These are phyloP conservation scores for Neoarius graeffei DNA, from an alignment of 2,113 vertebrate genomes.

Conservation along the genomic window DNA sequence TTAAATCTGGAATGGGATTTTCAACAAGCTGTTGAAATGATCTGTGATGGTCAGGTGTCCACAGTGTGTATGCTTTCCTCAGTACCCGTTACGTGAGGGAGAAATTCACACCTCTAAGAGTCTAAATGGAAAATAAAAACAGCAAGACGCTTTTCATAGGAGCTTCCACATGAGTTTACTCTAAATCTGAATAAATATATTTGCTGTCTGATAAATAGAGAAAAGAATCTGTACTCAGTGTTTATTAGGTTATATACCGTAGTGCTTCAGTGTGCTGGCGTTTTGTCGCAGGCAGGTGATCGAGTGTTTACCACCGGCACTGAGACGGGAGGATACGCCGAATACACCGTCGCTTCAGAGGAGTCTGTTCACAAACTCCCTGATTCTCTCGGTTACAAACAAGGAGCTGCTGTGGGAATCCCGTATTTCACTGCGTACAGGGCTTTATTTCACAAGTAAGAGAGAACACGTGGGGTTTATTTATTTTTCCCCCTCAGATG, in stretches of 20 bases:
- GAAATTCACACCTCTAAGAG: too few relatives aligned
- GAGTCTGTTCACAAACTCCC: constrained; percentile 78
- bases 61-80: background rate
- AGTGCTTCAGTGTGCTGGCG: background rate
- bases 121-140: background rate
- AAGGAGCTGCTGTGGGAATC: constrained; percentile 85
- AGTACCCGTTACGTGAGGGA: too few relatives aligned
- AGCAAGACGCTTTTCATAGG: background rate
- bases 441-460: constrained; percentile 91
- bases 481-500: background rate
- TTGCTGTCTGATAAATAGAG: background rate
- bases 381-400: constrained; percentile 76
- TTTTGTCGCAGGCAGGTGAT: constrained; percentile 80
- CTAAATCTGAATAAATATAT: background rate
- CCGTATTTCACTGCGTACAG: constrained; percentile 92
- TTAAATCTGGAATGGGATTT: background rate
- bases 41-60: too few relatives aligned
- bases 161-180: background rate
- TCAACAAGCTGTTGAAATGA: background rate
- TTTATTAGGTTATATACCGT: background rate
- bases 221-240: background rate
- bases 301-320: constrained; percentile 83
- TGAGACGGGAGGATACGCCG: constrained; percentile 85
- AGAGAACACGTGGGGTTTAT: background rate
- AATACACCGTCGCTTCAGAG: constrained; percentile 78